Conservation (phyloP, 2,797 vertebrate genomes). For the Chrosomus eos region DNA sequence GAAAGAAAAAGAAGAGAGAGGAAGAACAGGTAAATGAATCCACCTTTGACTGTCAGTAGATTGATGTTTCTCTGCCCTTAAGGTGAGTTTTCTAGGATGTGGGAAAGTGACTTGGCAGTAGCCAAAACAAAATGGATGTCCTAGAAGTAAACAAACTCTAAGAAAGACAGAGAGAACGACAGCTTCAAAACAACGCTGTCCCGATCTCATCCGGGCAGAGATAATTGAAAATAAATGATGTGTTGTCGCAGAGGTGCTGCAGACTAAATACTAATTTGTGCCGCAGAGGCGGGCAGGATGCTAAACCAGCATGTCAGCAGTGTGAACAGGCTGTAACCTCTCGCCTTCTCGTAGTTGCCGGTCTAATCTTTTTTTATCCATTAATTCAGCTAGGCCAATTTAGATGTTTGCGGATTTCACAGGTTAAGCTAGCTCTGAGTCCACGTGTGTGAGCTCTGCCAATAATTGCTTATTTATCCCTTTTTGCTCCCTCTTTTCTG, state of each 20-base stretch:
- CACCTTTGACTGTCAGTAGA: background rate
- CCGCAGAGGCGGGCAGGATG: slow-evolving; percentile 57
- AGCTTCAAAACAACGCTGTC: slow-evolving; percentile 51
- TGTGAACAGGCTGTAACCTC: slow-evolving; percentile 46
- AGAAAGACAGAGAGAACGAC: slow-evolving; percentile 22
- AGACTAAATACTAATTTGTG: slow-evolving; percentile 78
- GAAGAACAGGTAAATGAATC: background rate
- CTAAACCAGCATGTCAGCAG: slow-evolving; percentile 30
- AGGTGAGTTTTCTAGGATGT: slow-evolving; percentile 15
- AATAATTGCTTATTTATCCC: slow-evolving; percentile 51
- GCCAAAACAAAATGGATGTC: slow-evolving; percentile 60
- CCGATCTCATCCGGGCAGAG: slow-evolving; percentile 61
- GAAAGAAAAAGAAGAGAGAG: background rate
- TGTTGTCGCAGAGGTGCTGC: slow-evolving; percentile 76
- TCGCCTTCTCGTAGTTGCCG: background rate
- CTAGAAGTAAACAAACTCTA: slow-evolving; percentile 64
- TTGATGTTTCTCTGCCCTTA: slow-evolving; percentile 50
- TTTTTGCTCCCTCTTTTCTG: background rate
- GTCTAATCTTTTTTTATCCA: slow-evolving; percentile 21
- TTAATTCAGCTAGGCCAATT: background rate
- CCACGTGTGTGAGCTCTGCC: slow-evolving; percentile 45
- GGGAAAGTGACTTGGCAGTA: slow-evolving; percentile 20
- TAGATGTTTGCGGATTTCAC: slow-evolving; percentile 29
- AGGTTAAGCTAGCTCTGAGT: slow-evolving; percentile 30
- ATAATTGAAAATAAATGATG: slow-evolving; percentile 80